Percentiles rank a stretch among this genome's conserved stretches.
Conservation (phyloP, 2,888 invertebrate genomes). For the Lochmaea crataegi region DNA sequence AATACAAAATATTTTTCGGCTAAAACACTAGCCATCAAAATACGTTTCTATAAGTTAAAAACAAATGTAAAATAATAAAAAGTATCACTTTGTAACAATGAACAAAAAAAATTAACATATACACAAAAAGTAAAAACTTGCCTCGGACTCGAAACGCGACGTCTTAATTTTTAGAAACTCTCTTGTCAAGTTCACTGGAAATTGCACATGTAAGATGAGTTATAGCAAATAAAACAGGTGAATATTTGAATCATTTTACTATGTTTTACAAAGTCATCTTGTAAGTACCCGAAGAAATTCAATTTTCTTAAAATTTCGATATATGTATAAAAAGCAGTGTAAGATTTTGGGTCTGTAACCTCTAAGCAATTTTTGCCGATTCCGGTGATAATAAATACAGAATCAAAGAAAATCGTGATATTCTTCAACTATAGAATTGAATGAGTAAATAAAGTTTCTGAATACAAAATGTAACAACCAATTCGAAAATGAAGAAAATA, state of each 20-base stretch:
- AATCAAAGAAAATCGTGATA: too few species aligned
- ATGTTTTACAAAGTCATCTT: not conserved
- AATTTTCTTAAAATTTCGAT: not conserved
- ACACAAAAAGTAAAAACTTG: conserved; percentile 55
- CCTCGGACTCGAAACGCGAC: conserved; percentile 48
- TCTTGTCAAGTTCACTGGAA: conserved; percentile 2
- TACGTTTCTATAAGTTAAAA: conserved; percentile 60
- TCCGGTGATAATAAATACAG: too few species aligned
- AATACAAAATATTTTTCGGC: conserved; percentile 55
- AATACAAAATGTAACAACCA: too few species aligned
- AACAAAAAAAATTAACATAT: conserved; percentile 60
- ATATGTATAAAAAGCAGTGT: too few species aligned
- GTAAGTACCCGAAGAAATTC: not conserved
- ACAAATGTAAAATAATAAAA: conserved; percentile 60
- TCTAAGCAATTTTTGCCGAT: too few species aligned
- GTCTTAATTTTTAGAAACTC: not conserved
- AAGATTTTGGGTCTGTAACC: too few species aligned
- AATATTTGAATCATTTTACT: not conserved
- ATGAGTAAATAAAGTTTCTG: too few species aligned
- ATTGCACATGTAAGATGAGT: not conserved
- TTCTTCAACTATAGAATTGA: too few species aligned
- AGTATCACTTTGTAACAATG: conserved; percentile 64
- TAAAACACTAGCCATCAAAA: conserved; percentile 43
- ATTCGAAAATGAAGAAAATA: too few species aligned
- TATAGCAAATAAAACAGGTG: not conserved